Percentiles rank a stretch among this genome's conserved stretches.
Conservation (phyloP, 2,888 invertebrate species). For the Phragmatobia fuliginosa region DNA sequence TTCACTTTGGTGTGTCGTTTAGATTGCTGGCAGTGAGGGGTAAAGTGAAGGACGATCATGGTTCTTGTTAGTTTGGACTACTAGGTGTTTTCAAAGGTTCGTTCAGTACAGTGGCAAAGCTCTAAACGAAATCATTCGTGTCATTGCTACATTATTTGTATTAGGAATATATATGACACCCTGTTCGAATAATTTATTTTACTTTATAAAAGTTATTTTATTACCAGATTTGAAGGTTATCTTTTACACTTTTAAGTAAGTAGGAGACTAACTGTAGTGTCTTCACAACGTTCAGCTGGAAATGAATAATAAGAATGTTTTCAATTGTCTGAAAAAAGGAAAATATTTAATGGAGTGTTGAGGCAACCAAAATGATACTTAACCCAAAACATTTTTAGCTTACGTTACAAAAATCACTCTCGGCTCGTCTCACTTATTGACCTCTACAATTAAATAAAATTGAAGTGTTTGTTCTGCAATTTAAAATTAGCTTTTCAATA, state of each 20-base stretch:
- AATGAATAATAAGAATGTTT: slow-evolving; percentile 56
- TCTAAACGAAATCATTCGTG: slow-evolving; percentile 57
- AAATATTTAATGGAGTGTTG: slow-evolving; percentile 62
- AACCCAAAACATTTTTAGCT: slow-evolving; percentile 36
- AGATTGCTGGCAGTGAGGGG: slow-evolving; percentile 25
- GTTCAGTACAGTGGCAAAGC: slow-evolving; percentile 35
- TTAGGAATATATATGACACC: slow-evolving; percentile 33
- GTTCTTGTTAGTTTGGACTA: slow-evolving; percentile 51
- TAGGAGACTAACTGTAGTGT: background rate
- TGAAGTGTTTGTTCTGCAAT: no score
- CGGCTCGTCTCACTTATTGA: background rate
- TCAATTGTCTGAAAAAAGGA: slow-evolving; percentile 59
- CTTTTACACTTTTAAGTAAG: background rate
- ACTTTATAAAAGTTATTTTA: background rate
- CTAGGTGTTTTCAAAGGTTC: slow-evolving; percentile 61
- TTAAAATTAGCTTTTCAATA: no score
- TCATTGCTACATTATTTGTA: slow-evolving; percentile 61
- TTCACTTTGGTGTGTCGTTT: slow-evolving; percentile 31
- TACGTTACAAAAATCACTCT: slow-evolving; percentile 16
- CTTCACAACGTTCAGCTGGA: slow-evolving; percentile 14
- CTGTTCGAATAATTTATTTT: slow-evolving; percentile 17
- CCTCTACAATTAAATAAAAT: no score
- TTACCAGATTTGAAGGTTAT: background rate
- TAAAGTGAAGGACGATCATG: slow-evolving; percentile 34
- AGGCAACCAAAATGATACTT: slow-evolving; percentile 53